A percentile compares a stretch with the other conserved stretches of the same genome.
These are phyloP conservation scores for Chironomus tepperi DNA, from an alignment of 1,140 invertebrate species.

Conservation along the genomic window DNA sequence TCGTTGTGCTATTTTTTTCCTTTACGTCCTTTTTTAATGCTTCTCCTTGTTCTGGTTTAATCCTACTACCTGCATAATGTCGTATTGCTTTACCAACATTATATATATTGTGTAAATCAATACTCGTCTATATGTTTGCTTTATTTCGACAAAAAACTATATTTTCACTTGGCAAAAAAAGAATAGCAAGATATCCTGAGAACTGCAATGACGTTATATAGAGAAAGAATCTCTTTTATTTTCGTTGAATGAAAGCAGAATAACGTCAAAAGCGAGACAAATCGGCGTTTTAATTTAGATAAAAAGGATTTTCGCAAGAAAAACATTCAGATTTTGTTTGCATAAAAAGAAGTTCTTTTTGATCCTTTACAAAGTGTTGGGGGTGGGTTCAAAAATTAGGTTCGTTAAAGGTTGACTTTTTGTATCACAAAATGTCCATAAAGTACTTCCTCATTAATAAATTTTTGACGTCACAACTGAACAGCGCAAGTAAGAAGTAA, in stretches of 20 bases:
- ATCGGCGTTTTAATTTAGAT: slow-evolving; percentile 1
- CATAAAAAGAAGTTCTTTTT: too few relatives aligned
- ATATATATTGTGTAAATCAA: neutral
- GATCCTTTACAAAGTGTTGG: too few relatives aligned
- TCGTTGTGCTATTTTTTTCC: neutral
- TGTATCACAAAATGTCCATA: too few relatives aligned
- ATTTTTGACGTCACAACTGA: too few relatives aligned
- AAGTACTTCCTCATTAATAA: too few relatives aligned
- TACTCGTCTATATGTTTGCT: neutral
- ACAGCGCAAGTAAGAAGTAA: too few relatives aligned
- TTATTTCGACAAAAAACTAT: neutral
- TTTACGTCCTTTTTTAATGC: neutral
- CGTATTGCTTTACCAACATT: neutral
- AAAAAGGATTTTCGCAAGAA: neutral
- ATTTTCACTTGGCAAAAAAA: neutral
- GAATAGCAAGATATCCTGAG: neutral
- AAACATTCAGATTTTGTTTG: too few relatives aligned
- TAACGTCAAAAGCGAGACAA: slow-evolving; percentile 1
- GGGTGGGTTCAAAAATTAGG: too few relatives aligned
- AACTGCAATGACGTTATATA: neutral
- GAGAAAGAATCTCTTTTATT: neutral
- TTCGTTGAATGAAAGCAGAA: neutral
- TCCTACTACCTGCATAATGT: slow-evolving; percentile 15
- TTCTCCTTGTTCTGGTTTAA: neutral
- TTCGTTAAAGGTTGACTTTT: too few relatives aligned